Evolutionary conservation across 1,140 invertebrate species (phyloP).

Genomic region (Muscidifurax raptorellus): DNA sequence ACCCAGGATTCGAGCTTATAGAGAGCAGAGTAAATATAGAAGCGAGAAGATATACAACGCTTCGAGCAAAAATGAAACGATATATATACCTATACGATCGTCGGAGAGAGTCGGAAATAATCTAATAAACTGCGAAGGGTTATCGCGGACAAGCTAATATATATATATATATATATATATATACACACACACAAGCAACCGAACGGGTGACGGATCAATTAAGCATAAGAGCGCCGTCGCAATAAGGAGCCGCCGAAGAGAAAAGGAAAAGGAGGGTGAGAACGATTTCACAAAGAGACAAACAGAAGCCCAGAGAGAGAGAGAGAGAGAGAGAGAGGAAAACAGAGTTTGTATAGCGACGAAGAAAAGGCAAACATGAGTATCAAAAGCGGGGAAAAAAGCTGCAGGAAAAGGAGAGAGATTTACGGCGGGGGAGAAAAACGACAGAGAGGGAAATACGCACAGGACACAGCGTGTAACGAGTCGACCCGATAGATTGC

Average conservation of each 20-base stretch:
- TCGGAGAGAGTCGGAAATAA: background rate
- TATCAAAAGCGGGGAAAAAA: background rate
- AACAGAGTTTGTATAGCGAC: too few species aligned
- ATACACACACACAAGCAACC: too few species aligned
- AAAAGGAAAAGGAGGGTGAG: background rate
- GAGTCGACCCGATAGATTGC: background rate
- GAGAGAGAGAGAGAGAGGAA: background rate
- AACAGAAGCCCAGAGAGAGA: background rate
- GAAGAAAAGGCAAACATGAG: background rate
- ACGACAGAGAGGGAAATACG: background rate
- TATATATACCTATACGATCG: background rate
- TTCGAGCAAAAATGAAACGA: background rate
- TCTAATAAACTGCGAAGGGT: background rate
- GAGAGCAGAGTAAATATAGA: too few species aligned
- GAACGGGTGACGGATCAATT: background rate
- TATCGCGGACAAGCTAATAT: background rate
- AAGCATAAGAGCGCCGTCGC: background rate
- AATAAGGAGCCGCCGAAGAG: background rate
- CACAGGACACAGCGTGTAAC: background rate
- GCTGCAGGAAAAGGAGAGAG: conserved; percentile 1
- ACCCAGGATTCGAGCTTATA: too few species aligned
- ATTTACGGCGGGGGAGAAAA: background rate
- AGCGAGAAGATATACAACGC: too few species aligned
- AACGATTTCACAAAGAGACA: background rate
- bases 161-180: too few species aligned